phyloP scores from a whole-genome alignment of 2,113 vertebrate genomes.

The Erpornis zantholeuca region DNA sequence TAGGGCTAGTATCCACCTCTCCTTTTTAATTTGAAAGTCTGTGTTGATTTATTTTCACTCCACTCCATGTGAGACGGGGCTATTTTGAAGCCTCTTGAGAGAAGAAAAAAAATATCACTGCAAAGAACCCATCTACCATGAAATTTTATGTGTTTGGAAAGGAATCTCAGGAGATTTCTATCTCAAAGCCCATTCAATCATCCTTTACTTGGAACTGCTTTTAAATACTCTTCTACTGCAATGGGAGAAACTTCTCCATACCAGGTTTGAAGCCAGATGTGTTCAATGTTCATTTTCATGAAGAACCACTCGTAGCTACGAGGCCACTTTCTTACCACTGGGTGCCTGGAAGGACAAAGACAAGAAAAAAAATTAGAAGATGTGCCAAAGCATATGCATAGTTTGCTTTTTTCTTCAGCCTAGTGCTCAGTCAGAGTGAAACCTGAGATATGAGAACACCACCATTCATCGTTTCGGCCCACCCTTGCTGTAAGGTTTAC shows the following conservation, averaged over 20 bases:
- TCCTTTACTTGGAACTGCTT: conserved; percentile 67
- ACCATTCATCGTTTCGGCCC: background rate
- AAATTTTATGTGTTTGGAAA: background rate
- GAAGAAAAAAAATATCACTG: background rate
- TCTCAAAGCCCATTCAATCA: conserved; percentile 25
- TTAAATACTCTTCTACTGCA: conserved; percentile 77
- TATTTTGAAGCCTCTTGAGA: background rate
- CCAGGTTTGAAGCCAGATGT: conserved; percentile 78
- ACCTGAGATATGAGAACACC: background rate
- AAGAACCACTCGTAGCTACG: conserved; percentile 78
- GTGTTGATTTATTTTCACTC: background rate
- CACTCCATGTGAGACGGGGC: background rate
- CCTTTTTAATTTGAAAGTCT: conserved; percentile 29
- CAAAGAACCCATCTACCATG: background rate
- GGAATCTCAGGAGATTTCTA: background rate
- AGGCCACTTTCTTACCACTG: conserved; percentile 79
- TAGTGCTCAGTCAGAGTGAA: background rate
- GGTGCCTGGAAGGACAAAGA: conserved; percentile 68
- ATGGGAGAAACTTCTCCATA: conserved; percentile 69
- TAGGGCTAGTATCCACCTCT: background rate
- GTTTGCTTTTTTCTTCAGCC: background rate
- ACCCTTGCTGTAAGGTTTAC: background rate
- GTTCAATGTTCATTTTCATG: conserved; percentile 80
- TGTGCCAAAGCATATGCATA: background rate
- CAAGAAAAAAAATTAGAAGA: background rate